Evolutionary conservation across 2,113 vertebrate genomes (phyloP).

Genomic region (Nesogale talazaci): DNA sequence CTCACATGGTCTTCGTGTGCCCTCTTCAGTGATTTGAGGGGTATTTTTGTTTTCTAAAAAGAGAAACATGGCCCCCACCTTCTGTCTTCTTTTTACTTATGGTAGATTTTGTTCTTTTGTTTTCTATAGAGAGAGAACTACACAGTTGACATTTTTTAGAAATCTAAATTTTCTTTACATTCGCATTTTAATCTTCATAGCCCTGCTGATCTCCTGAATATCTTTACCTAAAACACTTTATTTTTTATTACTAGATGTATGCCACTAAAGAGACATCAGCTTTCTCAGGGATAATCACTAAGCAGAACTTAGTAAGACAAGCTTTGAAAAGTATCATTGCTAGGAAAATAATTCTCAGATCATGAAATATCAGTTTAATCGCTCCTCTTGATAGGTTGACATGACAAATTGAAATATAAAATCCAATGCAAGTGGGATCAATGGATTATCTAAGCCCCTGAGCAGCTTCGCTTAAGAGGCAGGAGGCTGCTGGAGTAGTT

Average conservation of each 20-base stretch:
- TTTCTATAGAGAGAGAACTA: conserved; percentile 83
- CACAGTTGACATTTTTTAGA: conserved; percentile 83
- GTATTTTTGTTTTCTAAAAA: conserved; percentile 85
- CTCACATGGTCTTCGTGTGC: conserved; percentile 58
- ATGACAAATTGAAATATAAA: conserved; percentile 88
- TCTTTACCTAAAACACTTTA: conserved; percentile 88
- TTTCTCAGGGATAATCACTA: conserved; percentile 89
- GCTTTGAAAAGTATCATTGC: conserved; percentile 87
- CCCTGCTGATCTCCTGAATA: conserved; percentile 85
- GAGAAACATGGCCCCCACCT: conserved; percentile 57
- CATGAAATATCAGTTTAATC: conserved; percentile 88
- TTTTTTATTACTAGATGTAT: conserved; percentile 87
- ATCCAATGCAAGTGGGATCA: conserved; percentile 89
- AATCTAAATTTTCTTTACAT: conserved; percentile 86
- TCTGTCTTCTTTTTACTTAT: conserved; percentile 82
- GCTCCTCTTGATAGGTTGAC: conserved; percentile 88
- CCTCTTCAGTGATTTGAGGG: conserved; percentile 74
- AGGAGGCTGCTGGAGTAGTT: conserved; percentile 71
- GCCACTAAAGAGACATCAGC: conserved; percentile 85
- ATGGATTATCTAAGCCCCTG: conserved; percentile 92
- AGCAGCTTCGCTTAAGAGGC: conserved; percentile 85
- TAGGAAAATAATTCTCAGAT: conserved; percentile 87
- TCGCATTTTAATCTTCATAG: conserved; percentile 87
- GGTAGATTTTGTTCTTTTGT: conserved; percentile 78
- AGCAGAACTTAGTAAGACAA: conserved; percentile 86